Base-by-base conservation (phyloP, 2,888 invertebrate genomes). In the Ditula angustiorana region DNA sequence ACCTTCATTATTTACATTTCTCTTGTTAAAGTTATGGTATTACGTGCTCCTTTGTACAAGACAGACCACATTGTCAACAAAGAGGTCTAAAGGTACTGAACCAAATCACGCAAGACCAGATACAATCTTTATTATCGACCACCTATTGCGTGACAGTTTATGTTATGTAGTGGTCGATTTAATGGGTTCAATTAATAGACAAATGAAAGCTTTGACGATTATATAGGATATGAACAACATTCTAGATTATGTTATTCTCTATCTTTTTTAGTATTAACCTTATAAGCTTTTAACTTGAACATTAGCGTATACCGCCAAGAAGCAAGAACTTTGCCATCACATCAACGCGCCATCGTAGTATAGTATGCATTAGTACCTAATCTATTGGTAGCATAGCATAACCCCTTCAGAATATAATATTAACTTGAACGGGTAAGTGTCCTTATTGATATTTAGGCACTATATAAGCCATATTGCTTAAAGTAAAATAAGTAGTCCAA, bases 81-180 rank as follows among this genome's bases (percentile, higher is more conserved):
- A 57, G 24, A 57, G 41, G 30, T 44, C 13, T 46, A 3, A 46
- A 37, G 52, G 11, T 19, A 72, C 50, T 64, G 46, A 66, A 79
- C 71, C 74, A 70, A 79, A 83, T 80, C 82, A 86, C 79, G 79
- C 73, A 60, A 81, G 61, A 61, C 41, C 65, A 67, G 85, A 87
- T 87, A 82, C 67, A 71, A 87, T 87, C 86, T 63, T 73, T 72
- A 73, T 68, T 83, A 89, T 88, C 81, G 87, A 85, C 67, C 77
- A 74, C 69, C 71, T 68, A 57, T 83, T 72, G 85, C 84, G 86
- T 85, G 85, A 62, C 55, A 28, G 44, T 44, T 60, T 59, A 64
- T 62, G 19, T 24, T 67, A 16, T 19, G 1, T 1, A 49, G 30
- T 58, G 44, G 33, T 58, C 33, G 21, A 50, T 24, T 11, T 52